A percentile compares a stretch with the other conserved stretches of the same genome.
These are phyloP conservation scores for Phymatocera aterrima DNA, from an alignment of 2,888 invertebrate genomes.

Conservation along the genomic window DNA sequence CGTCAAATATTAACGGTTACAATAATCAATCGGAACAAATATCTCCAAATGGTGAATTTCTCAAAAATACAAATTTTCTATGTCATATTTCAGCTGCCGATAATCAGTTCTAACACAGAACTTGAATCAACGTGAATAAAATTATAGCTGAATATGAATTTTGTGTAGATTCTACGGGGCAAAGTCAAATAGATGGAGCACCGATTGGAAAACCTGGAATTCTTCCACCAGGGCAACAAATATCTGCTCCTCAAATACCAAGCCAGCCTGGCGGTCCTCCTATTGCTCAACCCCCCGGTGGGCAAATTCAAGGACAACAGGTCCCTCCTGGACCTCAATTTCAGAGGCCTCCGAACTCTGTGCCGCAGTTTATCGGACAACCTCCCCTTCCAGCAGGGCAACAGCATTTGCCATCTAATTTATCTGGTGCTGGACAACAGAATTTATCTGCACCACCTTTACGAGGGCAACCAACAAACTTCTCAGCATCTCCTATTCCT, in stretches of 20 bases:
- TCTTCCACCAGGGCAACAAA: constrained; percentile 22
- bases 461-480: constrained; percentile 54
- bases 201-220: constrained; percentile 40
- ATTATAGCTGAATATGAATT: not conserved
- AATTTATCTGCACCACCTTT: constrained; percentile 51
- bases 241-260: constrained; percentile 35
- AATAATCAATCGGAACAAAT: constrained; percentile 58
- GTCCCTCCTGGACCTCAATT: constrained; percentile 50
- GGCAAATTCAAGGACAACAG: constrained; percentile 62
- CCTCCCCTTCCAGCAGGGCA: constrained; percentile 52
- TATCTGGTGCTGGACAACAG: constrained; percentile 58
- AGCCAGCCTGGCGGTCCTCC: constrained; percentile 54
- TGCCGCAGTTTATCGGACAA: constrained; percentile 45
- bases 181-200: constrained; percentile 48
- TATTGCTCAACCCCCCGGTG: constrained; percentile 57
- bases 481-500: constrained; percentile 50
- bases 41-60: constrained; percentile 50
- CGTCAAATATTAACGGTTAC: constrained; percentile 63
- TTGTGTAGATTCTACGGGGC: constrained; percentile 44
- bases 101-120: not conserved
- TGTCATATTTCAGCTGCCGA: not conserved
- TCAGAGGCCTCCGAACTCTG: constrained; percentile 28
- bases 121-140: not conserved
- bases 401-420: constrained; percentile 33
- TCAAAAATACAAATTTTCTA: not conserved